Conservation (phyloP, 1,140 invertebrate genomes). For the Doryteuthis pealeii region DNA sequence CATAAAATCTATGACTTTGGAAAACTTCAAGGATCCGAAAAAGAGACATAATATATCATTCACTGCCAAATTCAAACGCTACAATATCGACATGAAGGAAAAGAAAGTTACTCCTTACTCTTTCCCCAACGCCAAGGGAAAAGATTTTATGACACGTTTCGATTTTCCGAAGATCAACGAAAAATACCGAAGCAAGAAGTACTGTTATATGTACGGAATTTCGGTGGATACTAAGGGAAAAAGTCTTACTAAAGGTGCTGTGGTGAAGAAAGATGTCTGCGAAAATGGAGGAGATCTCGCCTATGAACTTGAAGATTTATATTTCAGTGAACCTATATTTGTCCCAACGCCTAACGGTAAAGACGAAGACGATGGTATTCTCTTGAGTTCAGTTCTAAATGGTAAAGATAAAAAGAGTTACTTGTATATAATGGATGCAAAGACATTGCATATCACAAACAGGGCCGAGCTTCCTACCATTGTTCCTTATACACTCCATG, state of each 20-base stretch:
- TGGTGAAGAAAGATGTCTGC: conserved; percentile 55
- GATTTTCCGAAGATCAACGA: conserved; percentile 56
- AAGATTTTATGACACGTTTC: conserved; percentile 18
- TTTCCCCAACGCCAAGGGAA: conserved; percentile 20
- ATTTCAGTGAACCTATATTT: conserved; percentile 49
- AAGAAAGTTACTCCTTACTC: conserved; percentile 14
- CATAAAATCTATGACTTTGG: conserved; percentile 35
- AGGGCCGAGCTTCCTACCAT: conserved; percentile 38
- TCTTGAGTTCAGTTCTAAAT: conserved; percentile 46
- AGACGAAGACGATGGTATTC: conserved; percentile 48
- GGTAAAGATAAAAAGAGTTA: conserved; percentile 34
- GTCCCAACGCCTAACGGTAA: conserved; percentile 31
- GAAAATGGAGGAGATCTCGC: conserved; percentile 25
- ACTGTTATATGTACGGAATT: conserved; percentile 51
- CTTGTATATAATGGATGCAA: conserved; percentile 44
- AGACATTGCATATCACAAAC: conserved; percentile 35
- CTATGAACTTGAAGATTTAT: conserved; percentile 33
- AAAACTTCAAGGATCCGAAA: conserved; percentile 28
- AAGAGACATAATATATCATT: conserved; percentile 32
- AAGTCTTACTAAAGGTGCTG: conserved; percentile 34
- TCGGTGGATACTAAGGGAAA: conserved; percentile 44
- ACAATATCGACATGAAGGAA: conserved; percentile 33
- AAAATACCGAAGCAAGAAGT: conserved; percentile 35
- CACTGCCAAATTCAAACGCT: conserved; percentile 33
- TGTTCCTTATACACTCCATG: conserved; percentile 51